A percentile compares a stretch with the other conserved stretches of the same genome.
Conservation (phyloP, 1,140 invertebrate species). For the Babylonia areolata region DNA sequence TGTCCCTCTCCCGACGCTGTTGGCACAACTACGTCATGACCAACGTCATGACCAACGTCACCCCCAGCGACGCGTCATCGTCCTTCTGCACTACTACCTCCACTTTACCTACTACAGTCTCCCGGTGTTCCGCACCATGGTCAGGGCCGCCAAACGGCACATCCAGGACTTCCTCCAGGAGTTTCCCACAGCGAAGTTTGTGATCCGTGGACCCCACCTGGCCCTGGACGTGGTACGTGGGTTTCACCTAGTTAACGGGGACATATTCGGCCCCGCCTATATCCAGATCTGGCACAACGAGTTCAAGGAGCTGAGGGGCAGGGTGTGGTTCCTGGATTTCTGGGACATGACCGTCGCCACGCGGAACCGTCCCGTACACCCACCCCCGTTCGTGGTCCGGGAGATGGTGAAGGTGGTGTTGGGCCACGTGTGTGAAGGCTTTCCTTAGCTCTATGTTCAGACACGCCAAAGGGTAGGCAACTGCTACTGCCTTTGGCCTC, state of each 20-base stretch:
- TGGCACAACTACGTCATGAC: neutral
- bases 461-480: too few species aligned
- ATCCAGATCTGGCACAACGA: constrained; percentile 16
- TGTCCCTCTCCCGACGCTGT: neutral
- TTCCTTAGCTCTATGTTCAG: too few species aligned
- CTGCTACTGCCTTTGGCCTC: too few species aligned
- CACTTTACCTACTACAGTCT: constrained; percentile 16
- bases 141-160: neutral
- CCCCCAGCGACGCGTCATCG: neutral
- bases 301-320: constrained; percentile 26
- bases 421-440: constrained; percentile 6
- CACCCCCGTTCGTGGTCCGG: neutral
- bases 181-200: neutral
- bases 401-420: constrained; percentile 18
- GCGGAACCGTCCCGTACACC: constrained; percentile 17
- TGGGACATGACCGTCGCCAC: constrained; percentile 41
- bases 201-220: constrained; percentile 27
- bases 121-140: neutral
- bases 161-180: neutral
- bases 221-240: neutral
- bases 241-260: neutral
- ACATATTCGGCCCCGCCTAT: constrained; percentile 9
- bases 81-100: constrained; percentile 32
- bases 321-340: constrained; percentile 35
- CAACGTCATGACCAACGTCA: constrained; percentile 10